These are phyloP conservation scores for Antechinus flavipes DNA, from an alignment of 2,113 vertebrate species.

Conservation along the genomic window DNA sequence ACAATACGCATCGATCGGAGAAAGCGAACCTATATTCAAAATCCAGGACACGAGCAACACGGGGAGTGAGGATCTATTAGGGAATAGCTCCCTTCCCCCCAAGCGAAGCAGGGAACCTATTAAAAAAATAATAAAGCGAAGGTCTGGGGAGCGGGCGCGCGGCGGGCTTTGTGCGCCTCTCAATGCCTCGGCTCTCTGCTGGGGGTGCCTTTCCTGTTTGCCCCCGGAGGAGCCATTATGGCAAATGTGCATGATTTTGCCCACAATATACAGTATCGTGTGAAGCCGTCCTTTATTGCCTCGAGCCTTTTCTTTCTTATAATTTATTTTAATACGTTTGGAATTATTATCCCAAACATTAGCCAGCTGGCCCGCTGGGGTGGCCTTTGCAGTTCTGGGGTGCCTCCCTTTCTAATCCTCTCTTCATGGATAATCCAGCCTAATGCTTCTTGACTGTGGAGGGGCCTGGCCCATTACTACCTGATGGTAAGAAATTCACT, in stretches of 20 bases:
- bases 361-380: conserved; percentile 84
- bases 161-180: conserved; percentile 54
- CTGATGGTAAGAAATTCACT: conserved; percentile 87
- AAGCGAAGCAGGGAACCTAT: background rate
- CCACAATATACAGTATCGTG: conserved; percentile 76
- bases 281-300: conserved; percentile 80
- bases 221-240: conserved; percentile 77
- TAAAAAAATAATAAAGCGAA: background rate
- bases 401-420: conserved; percentile 85
- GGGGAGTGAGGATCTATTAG: background rate
- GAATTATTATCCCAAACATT: conserved; percentile 86
- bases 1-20: conserved; percentile 16
- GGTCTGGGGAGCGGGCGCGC: background rate
- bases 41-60: background rate
- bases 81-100: background rate
- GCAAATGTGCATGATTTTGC: conserved; percentile 79
- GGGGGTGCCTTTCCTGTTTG: conserved; percentile 71
- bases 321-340: conserved; percentile 84
- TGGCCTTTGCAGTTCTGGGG: conserved; percentile 80
- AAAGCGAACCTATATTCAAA: background rate
- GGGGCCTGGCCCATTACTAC: conserved; percentile 86
- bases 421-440: conserved; percentile 84
- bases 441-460: conserved; percentile 83
- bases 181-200: conserved; percentile 68
- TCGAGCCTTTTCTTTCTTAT: conserved; percentile 82